A percentile compares a stretch with the other conserved stretches of the same genome.
Evolutionary conservation across 1,140 invertebrate species (phyloP).

Genomic region (Ostrea edulis): DNA sequence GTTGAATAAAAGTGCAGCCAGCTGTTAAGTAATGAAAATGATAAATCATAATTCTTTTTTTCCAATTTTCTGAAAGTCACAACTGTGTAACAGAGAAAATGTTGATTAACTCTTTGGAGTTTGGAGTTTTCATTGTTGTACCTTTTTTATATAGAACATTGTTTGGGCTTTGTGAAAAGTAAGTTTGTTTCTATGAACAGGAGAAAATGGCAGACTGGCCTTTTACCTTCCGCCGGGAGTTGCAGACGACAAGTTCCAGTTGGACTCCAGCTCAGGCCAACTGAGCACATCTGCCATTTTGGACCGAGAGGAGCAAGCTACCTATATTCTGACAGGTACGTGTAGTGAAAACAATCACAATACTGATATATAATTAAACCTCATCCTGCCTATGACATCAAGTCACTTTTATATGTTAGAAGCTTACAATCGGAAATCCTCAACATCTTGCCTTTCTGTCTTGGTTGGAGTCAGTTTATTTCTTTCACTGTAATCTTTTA

Average conservation of each 20-base stretch:
- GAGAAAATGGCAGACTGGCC: slow-evolving; percentile 77
- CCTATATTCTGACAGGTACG: slow-evolving; percentile 73
- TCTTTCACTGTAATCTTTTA: neutral
- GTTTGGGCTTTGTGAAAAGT: neutral
- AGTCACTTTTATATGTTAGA: neutral
- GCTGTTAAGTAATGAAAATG: neutral
- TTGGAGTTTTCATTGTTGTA: neutral
- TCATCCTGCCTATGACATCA: neutral
- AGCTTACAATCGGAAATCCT: neutral
- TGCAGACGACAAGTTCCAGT: slow-evolving; percentile 90
- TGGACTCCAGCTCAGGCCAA: slow-evolving; percentile 91
- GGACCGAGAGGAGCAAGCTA: slow-evolving; percentile 85
- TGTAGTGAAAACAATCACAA: neutral
- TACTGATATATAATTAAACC: neutral
- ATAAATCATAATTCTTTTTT: neutral
- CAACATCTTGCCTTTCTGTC: neutral
- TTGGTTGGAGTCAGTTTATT: neutral
- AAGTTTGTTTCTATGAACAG: slow-evolving; percentile 52
- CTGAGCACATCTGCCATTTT: slow-evolving; percentile 93
- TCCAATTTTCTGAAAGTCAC: neutral
- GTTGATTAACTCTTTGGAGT: neutral
- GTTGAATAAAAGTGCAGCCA: neutral
- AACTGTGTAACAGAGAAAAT: neutral
- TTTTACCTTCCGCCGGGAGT: slow-evolving; percentile 83
- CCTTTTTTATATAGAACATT: neutral